Evolutionary conservation across 2,888 invertebrate genomes (phyloP), one percentile per base, ranked within the genome.

Genomic region (Malthinus flaveolus): DNA sequence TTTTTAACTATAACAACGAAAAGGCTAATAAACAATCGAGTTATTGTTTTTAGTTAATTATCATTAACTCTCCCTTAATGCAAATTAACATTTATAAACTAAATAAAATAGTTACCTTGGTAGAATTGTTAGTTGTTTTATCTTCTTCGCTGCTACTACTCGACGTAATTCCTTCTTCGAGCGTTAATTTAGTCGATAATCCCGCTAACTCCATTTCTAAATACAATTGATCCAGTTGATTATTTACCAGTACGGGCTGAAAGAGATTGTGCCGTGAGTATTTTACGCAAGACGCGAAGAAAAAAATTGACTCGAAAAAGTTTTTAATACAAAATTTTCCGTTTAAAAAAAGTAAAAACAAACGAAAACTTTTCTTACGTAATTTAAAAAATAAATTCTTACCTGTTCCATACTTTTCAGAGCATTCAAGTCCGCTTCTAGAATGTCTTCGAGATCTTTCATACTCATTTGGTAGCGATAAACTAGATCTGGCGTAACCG

Each of bases 191-290:
- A 0, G 83, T 77, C 0, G 84, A 79, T 5, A 83, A 79, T 0
- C 86, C 87, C 66, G 86, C 84, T n/a, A 87, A 68, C 65, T 88
- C 86, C 68, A 90, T 78, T 67, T 90, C 90, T 32, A 84, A 67
- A 69, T 89, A 90, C 3, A 90, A 76, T 69, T 89, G 89, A 34
- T 79, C 82, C 13, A 92, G 74, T 74, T 91, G 91, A 53, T 90
- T 87, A 70, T 88, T 88, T 1, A 91, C 89, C 66, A 88, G 66
- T 1, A 79, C 67, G 0, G 91, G 87, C 84, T 91, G 80, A 54
- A 77, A 69, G 57, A 59, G 15, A 39, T 15, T 15, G 13, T 5
- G 13, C 9, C 9, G 12, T 12, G 11, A 39, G 13, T 23, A 2
- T 23, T 23, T 23, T 23, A 23, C 5, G 5, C 23, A 23, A 23